These are phyloP conservation scores for Scelioninae gen. 1 DNA, from an alignment of 2,888 invertebrate species.

Conservation along the genomic window DNA sequence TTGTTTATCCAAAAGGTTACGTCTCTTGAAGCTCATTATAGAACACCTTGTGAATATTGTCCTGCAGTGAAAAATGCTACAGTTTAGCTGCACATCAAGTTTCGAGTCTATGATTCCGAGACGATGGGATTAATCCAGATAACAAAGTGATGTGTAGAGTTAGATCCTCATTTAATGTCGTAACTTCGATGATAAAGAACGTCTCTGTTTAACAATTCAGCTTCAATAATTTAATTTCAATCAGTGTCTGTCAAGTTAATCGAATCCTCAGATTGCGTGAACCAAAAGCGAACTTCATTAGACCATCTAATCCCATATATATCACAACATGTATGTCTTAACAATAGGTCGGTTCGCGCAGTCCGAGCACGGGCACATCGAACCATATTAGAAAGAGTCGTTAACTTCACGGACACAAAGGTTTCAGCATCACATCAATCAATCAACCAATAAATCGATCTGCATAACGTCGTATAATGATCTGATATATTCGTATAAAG, in stretches of 20 bases:
- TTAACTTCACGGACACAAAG: conserved; percentile 39
- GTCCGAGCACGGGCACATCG: too few species aligned
- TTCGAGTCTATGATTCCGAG: too few species aligned
- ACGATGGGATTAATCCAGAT: conserved; percentile 45
- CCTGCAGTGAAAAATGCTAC: too few species aligned
- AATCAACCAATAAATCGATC: conserved; percentile 39
- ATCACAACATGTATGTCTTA: not conserved
- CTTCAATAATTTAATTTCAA: conserved; percentile 9
- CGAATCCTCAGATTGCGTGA: not conserved
- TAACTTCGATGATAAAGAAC: conserved; percentile 16
- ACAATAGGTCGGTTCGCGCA: too few species aligned
- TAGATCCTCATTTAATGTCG: not conserved
- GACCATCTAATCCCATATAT: not conserved
- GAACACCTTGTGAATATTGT: too few species aligned
- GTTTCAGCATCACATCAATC: conserved; percentile 34
- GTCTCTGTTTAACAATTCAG: conserved; percentile 29
- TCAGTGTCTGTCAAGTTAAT: not conserved
- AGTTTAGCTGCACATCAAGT: too few species aligned
- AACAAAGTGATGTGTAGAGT: conserved; percentile 51
- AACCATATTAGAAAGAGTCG: not conserved
- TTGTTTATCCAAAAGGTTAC: too few species aligned
- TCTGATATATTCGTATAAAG: conserved; percentile 64
- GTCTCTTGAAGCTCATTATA: too few species aligned
- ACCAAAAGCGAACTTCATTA: not conserved
- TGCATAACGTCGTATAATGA: conserved; percentile 61